phyloP scores from a whole-genome alignment of 1,140 invertebrate species.

The Bilobella aurantiaca region DNA sequence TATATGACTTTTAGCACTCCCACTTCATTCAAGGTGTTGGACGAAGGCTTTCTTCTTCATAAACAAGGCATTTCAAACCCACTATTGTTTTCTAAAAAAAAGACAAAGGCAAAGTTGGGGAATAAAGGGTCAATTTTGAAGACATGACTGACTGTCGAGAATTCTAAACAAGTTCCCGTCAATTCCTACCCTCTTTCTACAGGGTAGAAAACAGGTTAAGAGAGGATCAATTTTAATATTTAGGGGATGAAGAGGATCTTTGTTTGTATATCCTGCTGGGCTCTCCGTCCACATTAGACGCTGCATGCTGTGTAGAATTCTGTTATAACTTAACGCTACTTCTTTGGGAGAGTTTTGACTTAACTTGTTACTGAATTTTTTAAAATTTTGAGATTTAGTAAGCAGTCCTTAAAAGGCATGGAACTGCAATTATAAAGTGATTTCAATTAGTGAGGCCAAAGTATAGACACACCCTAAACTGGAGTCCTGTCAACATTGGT shows the following conservation, averaged over 20 bases:
- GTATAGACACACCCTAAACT: neutral
- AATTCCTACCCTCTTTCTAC: too few species aligned
- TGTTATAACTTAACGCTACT: too few species aligned
- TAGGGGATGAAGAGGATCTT: conserved; percentile 32
- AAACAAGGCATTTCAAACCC: neutral
- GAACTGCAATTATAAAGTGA: neutral
- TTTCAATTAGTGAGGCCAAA: neutral
- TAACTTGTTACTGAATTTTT: neutral
- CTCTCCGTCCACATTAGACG: conserved; percentile 26
- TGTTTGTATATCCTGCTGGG: conserved; percentile 29
- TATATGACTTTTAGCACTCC: neutral
- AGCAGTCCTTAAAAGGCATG: too few species aligned
- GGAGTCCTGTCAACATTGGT: neutral
- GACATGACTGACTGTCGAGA: neutral
- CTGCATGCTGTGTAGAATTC: conserved; percentile 31
- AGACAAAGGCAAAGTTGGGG: conserved; percentile 6
- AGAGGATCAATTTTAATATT: neutral
- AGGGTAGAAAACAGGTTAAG: too few species aligned
- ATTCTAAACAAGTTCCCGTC: neutral
- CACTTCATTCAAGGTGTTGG: conserved; percentile 4
- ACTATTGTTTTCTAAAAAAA: conserved; percentile 6
- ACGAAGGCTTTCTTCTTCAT: conserved; percentile 2
- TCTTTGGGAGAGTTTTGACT: too few species aligned
- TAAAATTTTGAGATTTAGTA: neutral
- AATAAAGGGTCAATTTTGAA: conserved; percentile 5